A percentile compares a stretch with the other conserved stretches of the same genome.
Evolutionary conservation across 2,797 vertebrate genomes (phyloP).

Genomic region (Luscinia luscinia): DNA sequence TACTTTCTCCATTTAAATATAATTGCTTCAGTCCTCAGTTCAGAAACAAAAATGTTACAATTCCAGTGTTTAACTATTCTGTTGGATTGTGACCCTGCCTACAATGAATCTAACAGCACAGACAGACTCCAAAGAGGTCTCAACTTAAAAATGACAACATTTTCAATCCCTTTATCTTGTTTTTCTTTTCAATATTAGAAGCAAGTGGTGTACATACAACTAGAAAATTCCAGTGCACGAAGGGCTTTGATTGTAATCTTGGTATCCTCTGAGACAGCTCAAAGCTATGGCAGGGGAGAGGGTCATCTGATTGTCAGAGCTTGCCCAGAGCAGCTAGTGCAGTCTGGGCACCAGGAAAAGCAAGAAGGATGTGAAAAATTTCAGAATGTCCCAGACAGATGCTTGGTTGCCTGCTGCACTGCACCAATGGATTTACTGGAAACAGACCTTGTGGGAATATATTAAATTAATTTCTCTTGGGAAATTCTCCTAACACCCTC

Average conservation of each 20-base stretch:
- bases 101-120: neutral
- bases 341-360: neutral
- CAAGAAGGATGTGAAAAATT: neutral
- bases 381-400: neutral
- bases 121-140: neutral
- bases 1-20: neutral
- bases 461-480: neutral
- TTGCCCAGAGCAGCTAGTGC: neutral
- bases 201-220: neutral
- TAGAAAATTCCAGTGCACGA: neutral
- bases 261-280: neutral
- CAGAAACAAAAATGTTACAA: neutral
- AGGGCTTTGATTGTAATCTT: neutral
- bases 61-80: neutral
- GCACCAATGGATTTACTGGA: neutral
- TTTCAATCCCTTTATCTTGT: conserved; percentile 4
- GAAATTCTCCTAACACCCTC: neutral
- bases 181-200: neutral
- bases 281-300: neutral
- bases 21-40: neutral
- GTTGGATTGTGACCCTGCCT: neutral
- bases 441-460: neutral
- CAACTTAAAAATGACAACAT: neutral
- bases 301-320: neutral
- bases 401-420: neutral